phyloP scores from a whole-genome alignment of 1,140 invertebrate species.

The Drosophila ambigua region DNA sequence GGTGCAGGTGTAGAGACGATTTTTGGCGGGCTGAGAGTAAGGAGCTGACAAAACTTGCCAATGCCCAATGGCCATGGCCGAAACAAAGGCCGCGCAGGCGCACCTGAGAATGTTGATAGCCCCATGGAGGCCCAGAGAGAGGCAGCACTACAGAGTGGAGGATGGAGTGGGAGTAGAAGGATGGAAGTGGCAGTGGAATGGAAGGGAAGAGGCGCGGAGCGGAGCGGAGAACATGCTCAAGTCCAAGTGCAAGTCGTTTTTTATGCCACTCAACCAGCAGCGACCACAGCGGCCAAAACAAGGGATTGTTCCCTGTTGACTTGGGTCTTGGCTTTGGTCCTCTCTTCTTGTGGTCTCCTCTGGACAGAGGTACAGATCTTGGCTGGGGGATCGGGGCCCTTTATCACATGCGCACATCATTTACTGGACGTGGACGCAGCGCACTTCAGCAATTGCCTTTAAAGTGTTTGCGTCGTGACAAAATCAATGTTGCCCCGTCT shows the following conservation, averaged over 20 bases:
- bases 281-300: conserved; percentile 52
- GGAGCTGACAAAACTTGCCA: conserved; percentile 66
- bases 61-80: conserved; percentile 57
- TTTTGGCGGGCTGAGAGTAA: conserved; percentile 58
- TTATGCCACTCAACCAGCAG: conserved; percentile 73
- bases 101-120: conserved; percentile 82
- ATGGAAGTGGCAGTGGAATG: background rate
- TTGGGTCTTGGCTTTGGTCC: background rate
- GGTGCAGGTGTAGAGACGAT: conserved; percentile 48
- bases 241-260: conserved; percentile 78
- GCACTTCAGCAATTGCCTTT: conserved; percentile 81
- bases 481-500: conserved; percentile 80
- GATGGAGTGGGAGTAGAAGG: conserved; percentile 29
- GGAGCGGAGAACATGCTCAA: conserved; percentile 38
- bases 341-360: too few relatives aligned
- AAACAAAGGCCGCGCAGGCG: conserved; percentile 71
- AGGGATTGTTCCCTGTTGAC: conserved; percentile 26
- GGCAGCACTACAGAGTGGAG: too few relatives aligned
- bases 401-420: conserved; percentile 82
- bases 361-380: background rate
- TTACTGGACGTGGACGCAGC: conserved; percentile 66
- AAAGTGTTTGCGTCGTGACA: conserved; percentile 83
- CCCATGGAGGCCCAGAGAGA: conserved; percentile 57
- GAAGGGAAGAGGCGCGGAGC: background rate
- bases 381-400: conserved; percentile 53